Evolutionary conservation across 2,797 vertebrate genomes (phyloP).

Genomic region (Neoniphon sammara): DNA sequence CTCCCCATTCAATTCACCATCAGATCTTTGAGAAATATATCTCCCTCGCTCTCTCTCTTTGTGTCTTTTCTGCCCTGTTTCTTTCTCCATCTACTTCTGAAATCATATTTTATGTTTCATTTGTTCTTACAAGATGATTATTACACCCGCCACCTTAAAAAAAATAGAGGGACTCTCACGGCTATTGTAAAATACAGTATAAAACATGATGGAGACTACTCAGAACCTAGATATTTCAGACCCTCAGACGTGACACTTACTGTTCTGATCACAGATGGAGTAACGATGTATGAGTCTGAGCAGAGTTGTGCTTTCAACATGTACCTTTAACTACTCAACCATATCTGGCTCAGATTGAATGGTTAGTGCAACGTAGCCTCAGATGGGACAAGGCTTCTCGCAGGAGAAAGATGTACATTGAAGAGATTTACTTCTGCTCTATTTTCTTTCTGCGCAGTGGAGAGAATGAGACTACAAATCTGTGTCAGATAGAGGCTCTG

Average conservation of each 20-base stretch:
- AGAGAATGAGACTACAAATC: slow-evolving; percentile 79
- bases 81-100: slow-evolving; percentile 72
- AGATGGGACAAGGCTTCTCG: slow-evolving; percentile 42
- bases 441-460: slow-evolving; percentile 58
- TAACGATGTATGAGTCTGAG: slow-evolving; percentile 35
- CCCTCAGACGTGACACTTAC: slow-evolving; percentile 37
- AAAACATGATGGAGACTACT: slow-evolving; percentile 71
- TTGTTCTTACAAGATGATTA: slow-evolving; percentile 84
- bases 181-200: slow-evolving; percentile 72
- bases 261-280: slow-evolving; percentile 50
- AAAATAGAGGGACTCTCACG: slow-evolving; percentile 82
- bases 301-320: slow-evolving; percentile 47
- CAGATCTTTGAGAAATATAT: slow-evolving; percentile 70
- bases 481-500: slow-evolving; percentile 67
- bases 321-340: slow-evolving; percentile 63
- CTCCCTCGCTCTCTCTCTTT: slow-evolving; percentile 45
- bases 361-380: slow-evolving; percentile 48
- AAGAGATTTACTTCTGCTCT: slow-evolving; percentile 64
- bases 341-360: slow-evolving; percentile 40
- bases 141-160: slow-evolving; percentile 88
- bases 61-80: slow-evolving; percentile 42
- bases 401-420: slow-evolving; percentile 47
- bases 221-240: slow-evolving; percentile 40
- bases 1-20: slow-evolving; percentile 73
- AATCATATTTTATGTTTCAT: slow-evolving; percentile 77